phyloP scores from a whole-genome alignment of 2,888 invertebrate species.

The Tipula lateralis region DNA sequence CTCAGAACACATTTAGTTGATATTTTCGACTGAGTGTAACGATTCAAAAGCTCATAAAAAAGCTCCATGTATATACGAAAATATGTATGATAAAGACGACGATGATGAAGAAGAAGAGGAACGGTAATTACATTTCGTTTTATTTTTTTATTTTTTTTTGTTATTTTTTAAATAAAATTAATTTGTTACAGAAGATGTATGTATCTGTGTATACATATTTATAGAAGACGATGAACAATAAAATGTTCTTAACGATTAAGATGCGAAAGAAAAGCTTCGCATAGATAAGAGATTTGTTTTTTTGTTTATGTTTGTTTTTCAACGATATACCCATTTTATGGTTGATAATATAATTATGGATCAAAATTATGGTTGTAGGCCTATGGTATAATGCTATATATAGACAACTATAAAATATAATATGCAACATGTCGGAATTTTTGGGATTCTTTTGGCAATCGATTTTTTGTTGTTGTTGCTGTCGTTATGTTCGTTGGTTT shows the following conservation, averaged over 20 bases:
- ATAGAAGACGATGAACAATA: not conserved
- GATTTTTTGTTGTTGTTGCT: not conserved
- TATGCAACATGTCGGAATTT: not conserved
- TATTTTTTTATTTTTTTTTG: not conserved
- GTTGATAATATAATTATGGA: conserved; percentile 9
- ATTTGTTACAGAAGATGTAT: conserved; percentile 13
- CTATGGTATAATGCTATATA: not conserved
- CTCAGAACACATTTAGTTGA: not conserved
- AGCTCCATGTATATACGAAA: not conserved
- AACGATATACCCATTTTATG: not conserved
- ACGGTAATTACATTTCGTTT: conserved; percentile 8
- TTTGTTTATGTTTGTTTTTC: not conserved
- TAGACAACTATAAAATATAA: not conserved
- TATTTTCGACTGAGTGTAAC: not conserved
- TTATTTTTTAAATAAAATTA: not conserved
- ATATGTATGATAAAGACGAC: not conserved
- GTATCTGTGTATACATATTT: not conserved
- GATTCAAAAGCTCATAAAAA: not conserved
- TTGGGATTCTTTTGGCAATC: not conserved
- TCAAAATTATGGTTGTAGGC: not conserved
- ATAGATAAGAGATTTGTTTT: not conserved
- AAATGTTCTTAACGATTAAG: not conserved
- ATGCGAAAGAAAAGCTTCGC: not conserved
- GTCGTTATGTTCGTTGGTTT: not conserved
- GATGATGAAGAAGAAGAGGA: not conserved